Evolutionary conservation across 2,113 vertebrate genomes (phyloP).

Genomic region (Cynoglossus semilaevis): DNA sequence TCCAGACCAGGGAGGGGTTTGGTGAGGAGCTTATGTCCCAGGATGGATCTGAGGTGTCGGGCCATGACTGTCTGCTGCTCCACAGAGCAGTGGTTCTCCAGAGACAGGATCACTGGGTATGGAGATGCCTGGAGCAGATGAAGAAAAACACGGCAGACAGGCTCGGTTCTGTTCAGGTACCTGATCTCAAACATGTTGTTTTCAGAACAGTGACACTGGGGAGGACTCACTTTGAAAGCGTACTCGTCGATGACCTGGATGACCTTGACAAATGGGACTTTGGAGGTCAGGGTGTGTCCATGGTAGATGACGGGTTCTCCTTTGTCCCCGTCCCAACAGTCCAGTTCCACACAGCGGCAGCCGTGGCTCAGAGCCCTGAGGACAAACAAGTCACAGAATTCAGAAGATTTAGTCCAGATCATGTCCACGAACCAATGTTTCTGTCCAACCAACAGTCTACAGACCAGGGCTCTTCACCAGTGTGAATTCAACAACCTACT

Average conservation of each 20-base stretch:
- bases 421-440: too few species aligned
- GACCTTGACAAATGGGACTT: constrained; percentile 89
- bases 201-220: background rate
- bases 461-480: too few species aligned
- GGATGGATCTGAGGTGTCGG: constrained; percentile 81
- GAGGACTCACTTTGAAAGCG: constrained; percentile 82
- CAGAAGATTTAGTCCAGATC: too few species aligned
- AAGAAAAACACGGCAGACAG: background rate
- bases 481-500: too few species aligned
- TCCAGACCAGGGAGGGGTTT: constrained; percentile 67
- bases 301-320: constrained; percentile 92
- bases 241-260: constrained; percentile 86
- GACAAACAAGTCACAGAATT: background rate
- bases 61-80: constrained; percentile 93
- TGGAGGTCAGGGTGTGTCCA: constrained; percentile 91
- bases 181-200: too few species aligned
- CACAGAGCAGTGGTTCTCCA: constrained; percentile 95
- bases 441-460: too few species aligned
- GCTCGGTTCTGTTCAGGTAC: too few species aligned
- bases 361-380: constrained; percentile 85
- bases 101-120: constrained; percentile 91
- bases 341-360: constrained; percentile 95
- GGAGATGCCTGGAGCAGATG: constrained; percentile 79
- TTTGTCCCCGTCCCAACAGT: constrained; percentile 93
- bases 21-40: constrained; percentile 86